Evolutionary conservation across 1,140 invertebrate species (phyloP).

Genomic region (Drosophila athabasca): DNA sequence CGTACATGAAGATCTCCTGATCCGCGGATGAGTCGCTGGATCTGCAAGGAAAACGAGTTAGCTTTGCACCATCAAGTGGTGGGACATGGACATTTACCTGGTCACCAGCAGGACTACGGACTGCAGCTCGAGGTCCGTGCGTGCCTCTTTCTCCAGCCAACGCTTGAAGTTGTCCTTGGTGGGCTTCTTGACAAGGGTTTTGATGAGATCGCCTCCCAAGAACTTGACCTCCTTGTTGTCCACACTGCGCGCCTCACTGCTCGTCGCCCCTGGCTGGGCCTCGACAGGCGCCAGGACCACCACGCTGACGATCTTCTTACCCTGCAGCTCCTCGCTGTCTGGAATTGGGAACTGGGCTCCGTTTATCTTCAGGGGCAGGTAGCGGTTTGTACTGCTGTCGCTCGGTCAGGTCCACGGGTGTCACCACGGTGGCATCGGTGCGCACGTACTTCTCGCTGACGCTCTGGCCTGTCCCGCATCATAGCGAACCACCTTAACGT

Average conservation of each 20-base stretch:
- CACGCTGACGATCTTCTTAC: conserved; percentile 90
- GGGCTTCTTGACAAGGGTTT: conserved; percentile 90
- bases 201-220: conserved; percentile 88
- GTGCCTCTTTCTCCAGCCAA: conserved; percentile 91
- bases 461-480: conserved; percentile 89
- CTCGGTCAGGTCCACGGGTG: conserved; percentile 89
- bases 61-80: not conserved
- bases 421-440: conserved; percentile 89
- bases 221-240: conserved; percentile 86
- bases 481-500: conserved; percentile 93
- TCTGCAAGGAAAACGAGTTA: conserved; percentile 30
- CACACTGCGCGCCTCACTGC: conserved; percentile 65
- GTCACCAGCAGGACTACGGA: conserved; percentile 91
- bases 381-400: conserved; percentile 91
- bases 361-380: conserved; percentile 91
- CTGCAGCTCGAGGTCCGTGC: conserved; percentile 88
- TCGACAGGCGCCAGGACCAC: conserved; percentile 92
- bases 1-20: conserved; percentile 94
- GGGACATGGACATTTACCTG: conserved; percentile 86
- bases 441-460: conserved; percentile 89
- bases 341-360: conserved; percentile 93
- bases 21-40: conserved; percentile 83
- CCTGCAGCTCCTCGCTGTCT: conserved; percentile 88
- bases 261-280: conserved; percentile 81
- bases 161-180: conserved; percentile 90